Conservation (phyloP, 1,140 invertebrate genomes). For the Rhynchophorus ferrugineus region DNA sequence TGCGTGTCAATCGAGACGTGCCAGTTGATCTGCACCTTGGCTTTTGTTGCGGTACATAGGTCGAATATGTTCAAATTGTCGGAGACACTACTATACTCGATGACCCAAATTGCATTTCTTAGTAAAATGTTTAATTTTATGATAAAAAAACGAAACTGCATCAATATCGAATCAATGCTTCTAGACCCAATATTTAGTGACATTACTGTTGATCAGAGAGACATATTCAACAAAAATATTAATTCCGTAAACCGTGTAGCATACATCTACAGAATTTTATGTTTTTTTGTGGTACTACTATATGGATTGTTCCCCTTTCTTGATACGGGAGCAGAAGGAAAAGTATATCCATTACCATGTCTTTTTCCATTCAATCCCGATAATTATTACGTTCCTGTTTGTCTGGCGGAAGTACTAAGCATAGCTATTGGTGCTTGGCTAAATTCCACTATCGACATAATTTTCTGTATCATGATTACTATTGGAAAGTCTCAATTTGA, state of each 20-base stretch:
- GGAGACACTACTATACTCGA: neutral
- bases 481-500: constrained; percentile 11
- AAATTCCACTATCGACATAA: constrained; percentile 17
- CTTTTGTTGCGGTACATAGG: neutral
- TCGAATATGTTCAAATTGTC: neutral
- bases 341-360: neutral
- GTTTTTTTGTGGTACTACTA: neutral
- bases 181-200: neutral
- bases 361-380: neutral
- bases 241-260: neutral
- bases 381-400: neutral
- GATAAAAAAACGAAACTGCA: neutral
- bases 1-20: neutral
- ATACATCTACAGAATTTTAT: neutral
- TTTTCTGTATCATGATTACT: constrained; percentile 6
- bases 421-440: constrained; percentile 14
- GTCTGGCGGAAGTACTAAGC: constrained; percentile 7
- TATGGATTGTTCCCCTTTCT: neutral
- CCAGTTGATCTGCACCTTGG: neutral
- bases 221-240: neutral
- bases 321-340: neutral
- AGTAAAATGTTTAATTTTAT: neutral
- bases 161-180: neutral
- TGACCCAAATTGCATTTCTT: neutral
- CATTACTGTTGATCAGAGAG: neutral